Base-by-base conservation (phyloP, 2,888 invertebrate genomes). In the Drosophila ustulata region DNA sequence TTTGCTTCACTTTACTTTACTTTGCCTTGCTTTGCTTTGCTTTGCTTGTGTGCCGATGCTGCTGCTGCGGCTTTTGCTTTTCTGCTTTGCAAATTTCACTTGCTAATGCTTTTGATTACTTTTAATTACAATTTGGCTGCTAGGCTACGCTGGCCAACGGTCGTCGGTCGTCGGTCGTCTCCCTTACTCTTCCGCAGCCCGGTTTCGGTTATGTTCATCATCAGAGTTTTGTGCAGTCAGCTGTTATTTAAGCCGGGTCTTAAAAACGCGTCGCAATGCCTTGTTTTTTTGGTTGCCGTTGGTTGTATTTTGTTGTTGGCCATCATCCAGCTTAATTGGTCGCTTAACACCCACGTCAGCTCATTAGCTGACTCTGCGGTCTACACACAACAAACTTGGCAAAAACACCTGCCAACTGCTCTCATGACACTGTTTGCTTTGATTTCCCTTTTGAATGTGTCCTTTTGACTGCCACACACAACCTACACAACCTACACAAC, bases 81-180 rank as follows among this genome's bases (percentile, higher is more conserved):
- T 61, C 53, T 65, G 66, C 69, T 79, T 66, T 66, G 64, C 62
- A 71, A 80, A 84, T 84, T 80, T 82, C 58, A 72, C 85, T 78
- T 83, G 76, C 78, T 80, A 87, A 85, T 85, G 85, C 78, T 82
- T 80, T 76, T 84, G 84, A 84, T 84, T 82, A 87, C 88, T 87
- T 84, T 84, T 84, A 84, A 88, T 84, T 84, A 84, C 74, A 87
- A 85, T 76, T 82, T 76, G 46, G 85, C 82, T 87, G 82, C 84
- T 84, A 80, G 78, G 88, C 79, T 66, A 83, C 81, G 61, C 43
- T 61, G 67, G 32, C 47, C 57, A 67, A 34, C 52, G 46, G 46
- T 28, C 30, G 28, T 3, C 5, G 11, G 1, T 34, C 18, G 11
- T 30, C 11, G 4, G 37, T n/a, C 11, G 7, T 0, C 1, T 28